phyloP scores from a whole-genome alignment of 1,140 invertebrate genomes.

The Hyles vespertilio region DNA sequence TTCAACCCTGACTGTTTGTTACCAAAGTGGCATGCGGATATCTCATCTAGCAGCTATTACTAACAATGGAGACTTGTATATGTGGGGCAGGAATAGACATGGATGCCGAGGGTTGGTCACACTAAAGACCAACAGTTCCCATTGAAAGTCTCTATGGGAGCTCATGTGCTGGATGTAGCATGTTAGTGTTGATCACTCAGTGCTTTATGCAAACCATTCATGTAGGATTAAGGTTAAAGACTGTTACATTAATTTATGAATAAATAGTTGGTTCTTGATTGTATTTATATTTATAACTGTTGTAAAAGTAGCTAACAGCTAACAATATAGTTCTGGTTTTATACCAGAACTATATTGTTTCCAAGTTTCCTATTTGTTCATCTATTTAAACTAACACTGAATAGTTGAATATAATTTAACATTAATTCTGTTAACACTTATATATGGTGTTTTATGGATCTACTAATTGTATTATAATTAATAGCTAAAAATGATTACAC shows the following conservation, averaged over 20 bases:
- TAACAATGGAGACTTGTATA: slow-evolving; percentile 87
- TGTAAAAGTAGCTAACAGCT: no score
- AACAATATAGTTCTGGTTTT: no score
- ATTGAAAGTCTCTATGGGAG: slow-evolving; percentile 87
- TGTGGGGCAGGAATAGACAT: slow-evolving; percentile 92
- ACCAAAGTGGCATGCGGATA: slow-evolving; percentile 84
- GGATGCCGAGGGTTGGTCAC: slow-evolving; percentile 88
- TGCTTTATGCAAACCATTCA: slow-evolving; percentile 86
- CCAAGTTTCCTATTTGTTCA: no score
- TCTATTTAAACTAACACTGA: no score
- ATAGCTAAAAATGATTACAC: no score
- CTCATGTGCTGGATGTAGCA: slow-evolving; percentile 81
- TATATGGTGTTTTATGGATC: no score
- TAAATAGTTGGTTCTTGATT: background rate
- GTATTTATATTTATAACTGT: background rate
- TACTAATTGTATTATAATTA: no score
- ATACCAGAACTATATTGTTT: no score
- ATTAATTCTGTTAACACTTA: no score
- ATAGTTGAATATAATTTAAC: no score
- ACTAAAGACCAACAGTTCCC: slow-evolving; percentile 91
- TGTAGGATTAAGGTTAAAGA: slow-evolving; percentile 51
- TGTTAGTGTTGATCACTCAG: slow-evolving; percentile 92
- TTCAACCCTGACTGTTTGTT: slow-evolving; percentile 84
- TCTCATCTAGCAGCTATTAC: slow-evolving; percentile 89
- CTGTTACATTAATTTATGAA: background rate